phyloP scores from a whole-genome alignment of 2,113 vertebrate genomes.

The Leptobrachium leishanense region DNA sequence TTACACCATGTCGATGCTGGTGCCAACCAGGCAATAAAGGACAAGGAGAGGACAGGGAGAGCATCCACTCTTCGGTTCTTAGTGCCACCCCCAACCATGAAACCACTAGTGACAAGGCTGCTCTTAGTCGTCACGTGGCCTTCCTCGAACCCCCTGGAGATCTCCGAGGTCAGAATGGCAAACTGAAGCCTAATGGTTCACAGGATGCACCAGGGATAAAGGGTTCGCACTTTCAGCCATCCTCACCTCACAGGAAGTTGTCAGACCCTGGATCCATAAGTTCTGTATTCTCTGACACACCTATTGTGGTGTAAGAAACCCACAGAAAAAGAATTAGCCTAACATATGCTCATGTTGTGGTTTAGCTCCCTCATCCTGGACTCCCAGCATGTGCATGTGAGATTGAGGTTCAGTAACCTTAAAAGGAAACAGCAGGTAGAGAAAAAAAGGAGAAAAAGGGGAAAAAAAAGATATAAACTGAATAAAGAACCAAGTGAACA shows the following conservation, averaged over 20 bases:
- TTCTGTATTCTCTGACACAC: conserved; percentile 95
- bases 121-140: conserved; percentile 71
- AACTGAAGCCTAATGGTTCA: conserved; percentile 76
- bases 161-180: conserved; percentile 84
- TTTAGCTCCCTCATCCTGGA: conserved; percentile 14
- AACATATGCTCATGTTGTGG: not conserved
- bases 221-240: conserved; percentile 38
- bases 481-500: not conserved
- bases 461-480: not conserved
- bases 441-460: not conserved
- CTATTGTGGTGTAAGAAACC: conserved; percentile 86
- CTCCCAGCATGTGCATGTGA: conserved; percentile 37
- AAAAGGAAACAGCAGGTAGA: not conserved
- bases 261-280: conserved; percentile 94
- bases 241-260: conserved; percentile 83
- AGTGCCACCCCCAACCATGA: conserved; percentile 88
- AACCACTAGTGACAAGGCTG: conserved; percentile 65
- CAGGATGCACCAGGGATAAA: conserved; percentile 64
- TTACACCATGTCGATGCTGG: conserved; percentile 94
- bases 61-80: conserved; percentile 92
- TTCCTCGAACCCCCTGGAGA: conserved; percentile 78
- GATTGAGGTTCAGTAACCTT: not conserved
- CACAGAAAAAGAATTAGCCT: not conserved
- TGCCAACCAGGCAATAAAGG: conserved; percentile 77
- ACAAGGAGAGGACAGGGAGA: conserved; percentile 79